Evolutionary conservation across 2,888 invertebrate genomes (phyloP), one percentile per base, ranked within the genome.

Genomic region (Elmis aenea): DNA sequence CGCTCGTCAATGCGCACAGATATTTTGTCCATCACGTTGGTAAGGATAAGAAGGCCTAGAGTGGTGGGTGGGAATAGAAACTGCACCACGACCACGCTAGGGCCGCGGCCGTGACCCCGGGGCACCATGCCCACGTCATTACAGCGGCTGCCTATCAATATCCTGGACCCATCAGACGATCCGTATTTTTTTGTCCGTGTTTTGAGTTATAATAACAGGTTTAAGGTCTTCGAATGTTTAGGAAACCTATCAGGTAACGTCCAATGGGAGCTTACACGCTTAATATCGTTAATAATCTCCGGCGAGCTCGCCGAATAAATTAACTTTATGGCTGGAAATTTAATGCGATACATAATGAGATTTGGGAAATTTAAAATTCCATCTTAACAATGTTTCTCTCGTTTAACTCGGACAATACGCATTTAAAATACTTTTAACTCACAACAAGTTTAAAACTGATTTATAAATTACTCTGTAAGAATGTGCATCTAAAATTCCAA

Each of bases 301-400:
- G 38, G 48, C 52, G 49, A 52, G 52, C 48, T 51, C 51, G 55
- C 50, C 56, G 56, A 59, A 61, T 61, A 61, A 61, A 61, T 61
- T 61, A 61, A 58, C 57, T 61, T 61, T 61, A 59, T 57, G 59
- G 58, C 54, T 54, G 55, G 58, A 59, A 59, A 59, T 59, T 59
- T 61, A 61, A 61, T 59, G 59, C 56, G 57, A 57, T 56, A 54
- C 57, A 59, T 60, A 60, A 60, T 61, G 60, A 61, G 59, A 59
- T 59, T 59, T 60, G 53, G 55, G 51, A 54, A 59, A 58, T 58
- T 59, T 58, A 50, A 57, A 55, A 60, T 60, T 58, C 59, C 56
- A 52, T 48, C 48, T 46, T 48, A 55, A 56, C 58, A 53, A 55
- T 52, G 57, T 55, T 48, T 41, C 45, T 46, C 46, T 51, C 50